Evolutionary conservation across 2,888 invertebrate species (phyloP), one percentile per base, ranked within the genome.

Genomic region (Gasteruption jaculator): DNA sequence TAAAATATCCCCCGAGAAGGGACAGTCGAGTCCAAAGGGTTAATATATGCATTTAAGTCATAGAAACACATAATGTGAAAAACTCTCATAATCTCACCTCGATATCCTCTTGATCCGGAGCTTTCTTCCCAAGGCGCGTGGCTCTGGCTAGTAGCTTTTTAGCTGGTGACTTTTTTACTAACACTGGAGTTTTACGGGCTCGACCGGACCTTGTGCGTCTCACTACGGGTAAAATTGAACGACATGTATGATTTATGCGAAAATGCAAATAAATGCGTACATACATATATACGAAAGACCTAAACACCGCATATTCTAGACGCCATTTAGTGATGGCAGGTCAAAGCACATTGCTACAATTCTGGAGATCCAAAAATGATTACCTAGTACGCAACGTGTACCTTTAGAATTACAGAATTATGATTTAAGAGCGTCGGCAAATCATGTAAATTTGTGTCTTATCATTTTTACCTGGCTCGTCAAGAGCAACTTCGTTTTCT

Each of bases 151-250:
- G 34, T 15, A 60, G 44, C 36, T 67, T 69, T 45, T 66, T 68
- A 1, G 47, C 57, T 3, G 68, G 62, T 11, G 68, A 53, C 43
- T 66, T 68, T 44, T 63, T 68, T 1, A 52, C 53, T 8, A 56
- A 51, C 3, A 58, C 56, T 4, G 60, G 39, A 20, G 58, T 43
- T 24, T 65, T 65, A 4, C 74, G 64, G 3, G 72, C 56, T 51
- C 79, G 73, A 10, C 78, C 76, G 2, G 81, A 80, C 34, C 81
- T 74, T 12, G 80, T 80, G 25, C 78, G 74, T 35, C 80, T 71
- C 22, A 74, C 79, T 78, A 48, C 22, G 57, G 52, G 6, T n/a
- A 20, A 41, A 30, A 35, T 29, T 32, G 31, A 33, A 40, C 24
- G 27, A 20, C 8, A 19, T 12, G 7, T 25, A 24, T 32, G 24